A percentile compares a stretch with the other conserved stretches of the same genome.
These are phyloP conservation scores for Teleogryllus occipitalis DNA, from an alignment of 1,140 invertebrate species.

Conservation along the genomic window DNA sequence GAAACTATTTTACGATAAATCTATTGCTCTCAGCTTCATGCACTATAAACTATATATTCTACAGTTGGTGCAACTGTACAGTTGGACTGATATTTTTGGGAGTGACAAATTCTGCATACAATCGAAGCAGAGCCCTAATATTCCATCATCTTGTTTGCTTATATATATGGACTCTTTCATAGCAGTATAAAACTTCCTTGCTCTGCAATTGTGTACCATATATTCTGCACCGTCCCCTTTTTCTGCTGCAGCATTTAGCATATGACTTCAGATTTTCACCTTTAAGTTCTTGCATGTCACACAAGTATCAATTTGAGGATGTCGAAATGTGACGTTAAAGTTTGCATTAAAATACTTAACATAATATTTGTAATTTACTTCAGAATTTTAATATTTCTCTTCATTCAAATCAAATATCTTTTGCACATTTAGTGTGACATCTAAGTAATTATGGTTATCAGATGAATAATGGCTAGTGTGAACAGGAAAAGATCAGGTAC, in stretches of 20 bases:
- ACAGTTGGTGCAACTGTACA: too few species aligned
- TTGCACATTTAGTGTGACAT: slow-evolving; percentile 9
- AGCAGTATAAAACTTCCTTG: slow-evolving; percentile 12
- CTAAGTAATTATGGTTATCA: slow-evolving; percentile 11
- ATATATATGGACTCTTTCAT: slow-evolving; percentile 10
- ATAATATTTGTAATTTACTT: too few species aligned
- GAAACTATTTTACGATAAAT: too few species aligned
- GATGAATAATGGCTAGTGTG: slow-evolving; percentile 10
- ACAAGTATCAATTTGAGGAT: slow-evolving; percentile 14
- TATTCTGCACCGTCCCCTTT: neutral
- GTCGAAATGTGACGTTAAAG: slow-evolving; percentile 11
- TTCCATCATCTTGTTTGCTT: slow-evolving; percentile 7
- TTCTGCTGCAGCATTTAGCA: slow-evolving; percentile 14
- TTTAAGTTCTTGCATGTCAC: slow-evolving; percentile 3
- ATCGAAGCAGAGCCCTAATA: too few species aligned
- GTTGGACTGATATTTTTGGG: slow-evolving; percentile 10
- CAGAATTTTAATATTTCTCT: neutral
- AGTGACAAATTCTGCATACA: slow-evolving; percentile 14
- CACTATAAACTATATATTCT: too few species aligned
- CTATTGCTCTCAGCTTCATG: too few species aligned
- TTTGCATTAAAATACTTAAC: slow-evolving; percentile 10
- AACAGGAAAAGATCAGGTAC: slow-evolving; percentile 11
- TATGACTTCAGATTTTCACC: slow-evolving; percentile 9
- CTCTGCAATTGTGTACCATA: slow-evolving; percentile 11
- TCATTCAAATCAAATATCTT: slow-evolving; percentile 10